Evolutionary conservation across 1,140 invertebrate species (phyloP).

Genomic region (Centruroides sculpturatus): DNA sequence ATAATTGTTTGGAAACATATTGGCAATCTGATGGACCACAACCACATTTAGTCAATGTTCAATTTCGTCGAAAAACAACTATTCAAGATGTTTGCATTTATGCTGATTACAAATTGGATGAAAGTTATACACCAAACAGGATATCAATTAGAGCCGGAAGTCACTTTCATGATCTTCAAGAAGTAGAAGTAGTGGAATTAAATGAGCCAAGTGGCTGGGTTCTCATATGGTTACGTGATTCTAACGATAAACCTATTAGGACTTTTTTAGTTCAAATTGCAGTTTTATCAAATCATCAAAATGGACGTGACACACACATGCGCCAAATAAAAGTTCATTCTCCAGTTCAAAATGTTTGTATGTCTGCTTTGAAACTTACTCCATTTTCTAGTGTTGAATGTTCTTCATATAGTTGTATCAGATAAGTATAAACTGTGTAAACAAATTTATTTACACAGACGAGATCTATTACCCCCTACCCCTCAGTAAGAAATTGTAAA

Average conservation of each 20-base stretch:
- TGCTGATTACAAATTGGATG: slow-evolving; percentile 94
- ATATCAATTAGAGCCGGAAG: slow-evolving; percentile 89
- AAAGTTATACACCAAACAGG: slow-evolving; percentile 89
- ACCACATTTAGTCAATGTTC: slow-evolving; percentile 94
- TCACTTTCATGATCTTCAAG: slow-evolving; percentile 95
- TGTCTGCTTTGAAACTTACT: slow-evolving; percentile 36
- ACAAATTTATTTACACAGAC: too few relatives aligned
- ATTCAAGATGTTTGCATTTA: slow-evolving; percentile 92
- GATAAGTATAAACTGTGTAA: slow-evolving; percentile 29
- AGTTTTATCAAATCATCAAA: slow-evolving; percentile 96
- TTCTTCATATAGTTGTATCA: slow-evolving; percentile 59
- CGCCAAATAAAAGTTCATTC: slow-evolving; percentile 93
- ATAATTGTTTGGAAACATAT: slow-evolving; percentile 90
- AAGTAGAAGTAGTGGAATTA: slow-evolving; percentile 86
- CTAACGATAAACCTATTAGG: slow-evolving; percentile 68
- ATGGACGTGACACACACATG: slow-evolving; percentile 95
- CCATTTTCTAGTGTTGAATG: slow-evolving; percentile 68
- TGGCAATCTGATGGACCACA: slow-evolving; percentile 99
- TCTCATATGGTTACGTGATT: slow-evolving; percentile 77
- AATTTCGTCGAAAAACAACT: slow-evolving; percentile 90
- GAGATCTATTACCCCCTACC: too few relatives aligned
- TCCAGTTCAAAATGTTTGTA: slow-evolving; percentile 61
- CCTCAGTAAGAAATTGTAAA: too few relatives aligned
- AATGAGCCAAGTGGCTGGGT: slow-evolving; percentile 94
- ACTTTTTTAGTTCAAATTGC: slow-evolving; percentile 96